Conservation (phyloP, 2,797 vertebrate genomes). For the Trematomus bernacchii region DNA sequence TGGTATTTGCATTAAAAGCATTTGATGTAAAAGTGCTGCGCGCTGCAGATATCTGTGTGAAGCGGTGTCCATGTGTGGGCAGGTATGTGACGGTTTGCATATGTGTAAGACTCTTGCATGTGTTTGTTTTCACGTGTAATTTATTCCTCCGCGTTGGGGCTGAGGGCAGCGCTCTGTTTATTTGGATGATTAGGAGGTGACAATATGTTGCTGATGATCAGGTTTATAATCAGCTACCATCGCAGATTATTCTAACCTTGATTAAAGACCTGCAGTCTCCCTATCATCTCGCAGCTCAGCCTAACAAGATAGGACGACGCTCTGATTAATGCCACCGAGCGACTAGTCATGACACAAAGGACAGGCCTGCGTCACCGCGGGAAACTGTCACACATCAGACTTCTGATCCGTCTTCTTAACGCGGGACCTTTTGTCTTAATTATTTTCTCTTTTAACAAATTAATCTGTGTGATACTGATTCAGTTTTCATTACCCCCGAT, state of each 20-base stretch:
- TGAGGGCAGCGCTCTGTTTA: constrained; percentile 76
- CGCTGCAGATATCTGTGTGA: constrained; percentile 39
- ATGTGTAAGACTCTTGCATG: constrained; percentile 12
- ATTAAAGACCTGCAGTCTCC: constrained; percentile 84
- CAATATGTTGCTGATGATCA: constrained; percentile 82
- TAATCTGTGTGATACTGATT: constrained; percentile 75
- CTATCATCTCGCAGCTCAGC: constrained; percentile 81
- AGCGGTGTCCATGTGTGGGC: constrained; percentile 1
- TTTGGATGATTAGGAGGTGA: constrained; percentile 82
- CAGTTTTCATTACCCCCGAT: constrained; percentile 67
- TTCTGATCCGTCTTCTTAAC: constrained; percentile 71
- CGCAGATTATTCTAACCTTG: constrained; percentile 85
- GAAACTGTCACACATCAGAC: constrained; percentile 60
- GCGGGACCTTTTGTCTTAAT: constrained; percentile 76
- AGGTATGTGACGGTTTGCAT: constrained; percentile 31
- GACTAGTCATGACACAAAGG: constrained; percentile 77
- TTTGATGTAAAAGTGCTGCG: constrained; percentile 71
- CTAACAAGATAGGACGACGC: constrained; percentile 77
- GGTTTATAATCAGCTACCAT: constrained; percentile 84
- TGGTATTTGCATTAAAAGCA: constrained; percentile 71
- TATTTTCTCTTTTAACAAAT: constrained; percentile 74
- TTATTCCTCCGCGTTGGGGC: constrained; percentile 69
- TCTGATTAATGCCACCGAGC: constrained; percentile 78
- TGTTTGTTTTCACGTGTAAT: constrained; percentile 52
- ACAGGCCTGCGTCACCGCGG: constrained; percentile 68